Evolutionary conservation across 2,888 invertebrate species (phyloP).

Genomic region (Scrobipalpa atriplicella): DNA sequence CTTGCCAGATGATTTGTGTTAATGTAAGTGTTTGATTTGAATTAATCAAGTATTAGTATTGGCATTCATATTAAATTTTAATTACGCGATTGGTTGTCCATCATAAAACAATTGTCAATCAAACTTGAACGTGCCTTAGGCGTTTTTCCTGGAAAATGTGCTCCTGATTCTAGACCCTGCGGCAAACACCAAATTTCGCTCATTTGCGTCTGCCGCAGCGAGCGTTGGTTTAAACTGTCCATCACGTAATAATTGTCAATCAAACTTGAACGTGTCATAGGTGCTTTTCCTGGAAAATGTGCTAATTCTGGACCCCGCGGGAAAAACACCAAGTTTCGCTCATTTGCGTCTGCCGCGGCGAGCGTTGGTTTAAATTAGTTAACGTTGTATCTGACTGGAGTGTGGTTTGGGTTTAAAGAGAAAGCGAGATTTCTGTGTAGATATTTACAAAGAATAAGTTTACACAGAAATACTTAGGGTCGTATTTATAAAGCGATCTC

Average conservation of each 20-base stretch:
- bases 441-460: neutral
- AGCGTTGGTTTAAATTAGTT: conserved; percentile 9
- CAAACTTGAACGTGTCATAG: no score
- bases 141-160: neutral
- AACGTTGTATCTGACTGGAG: conserved; percentile 7
- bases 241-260: no score
- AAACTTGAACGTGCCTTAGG: no score
- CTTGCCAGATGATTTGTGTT: no score
- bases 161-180: neutral
- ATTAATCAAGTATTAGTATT: no score
- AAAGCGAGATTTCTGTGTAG: neutral
- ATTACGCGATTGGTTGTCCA: no score
- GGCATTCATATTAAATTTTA: no score
- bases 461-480: neutral
- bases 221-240: neutral
- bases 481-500: no score
- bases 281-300: neutral
- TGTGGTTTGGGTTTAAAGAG: neutral
- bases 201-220: neutral
- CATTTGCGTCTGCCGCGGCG: neutral
- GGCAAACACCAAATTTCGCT: conserved; percentile 10
- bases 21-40: no score
- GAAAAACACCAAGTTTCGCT: conserved; percentile 10
- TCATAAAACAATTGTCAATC: no score
- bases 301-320: neutral